Base-by-base conservation (phyloP, 2,888 invertebrate species). In the Philonicus albiceps region DNA sequence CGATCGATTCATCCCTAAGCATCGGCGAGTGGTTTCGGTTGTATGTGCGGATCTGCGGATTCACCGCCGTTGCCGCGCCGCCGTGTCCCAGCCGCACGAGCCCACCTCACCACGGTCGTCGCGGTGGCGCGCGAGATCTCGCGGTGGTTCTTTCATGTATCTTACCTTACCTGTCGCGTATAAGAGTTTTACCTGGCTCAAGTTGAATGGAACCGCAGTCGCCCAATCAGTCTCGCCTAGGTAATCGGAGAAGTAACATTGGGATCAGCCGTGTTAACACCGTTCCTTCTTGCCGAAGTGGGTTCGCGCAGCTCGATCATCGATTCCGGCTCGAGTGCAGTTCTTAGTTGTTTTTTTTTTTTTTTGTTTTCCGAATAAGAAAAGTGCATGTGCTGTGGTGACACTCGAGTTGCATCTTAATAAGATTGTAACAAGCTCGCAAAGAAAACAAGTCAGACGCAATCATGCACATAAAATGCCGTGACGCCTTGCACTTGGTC, bases 151-250 rank as follows among this genome's bases (percentile, higher is more conserved):
- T 84, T 84, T 84, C 27, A 43, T 84, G 84, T 43, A 16, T 84
- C 37, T 37, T 37, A n/a, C 76, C 34, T 85, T 85, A 85, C 85
- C 85, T 85, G 75, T 76, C 75, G 55, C 73, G 85, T 85, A 85
- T 85, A 85, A 85, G 85, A 85, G 85, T 85, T 85, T 85, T 85
- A 84, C 84, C 84, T 74, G 49, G 53, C 85, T 85, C 74, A 86
- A 76, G 86, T 86, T 86, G 78, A 86, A 86, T 91, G 90, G 86
- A 64, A 75, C 84, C 72, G 53, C 55, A 90, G 91, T 91, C 90
- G 90, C 90, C 92, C 92, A 92, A 92, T 92, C 92, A 92, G 92
- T 92, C 91, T 90, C 91, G 91, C 91, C 91, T 91, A 91, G 92
- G 91, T 91, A 91, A 91, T 90, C 92, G 91, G 90, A 91, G 91